Conservation (phyloP, 2,113 vertebrate genomes). For the Antigone vipio region DNA sequence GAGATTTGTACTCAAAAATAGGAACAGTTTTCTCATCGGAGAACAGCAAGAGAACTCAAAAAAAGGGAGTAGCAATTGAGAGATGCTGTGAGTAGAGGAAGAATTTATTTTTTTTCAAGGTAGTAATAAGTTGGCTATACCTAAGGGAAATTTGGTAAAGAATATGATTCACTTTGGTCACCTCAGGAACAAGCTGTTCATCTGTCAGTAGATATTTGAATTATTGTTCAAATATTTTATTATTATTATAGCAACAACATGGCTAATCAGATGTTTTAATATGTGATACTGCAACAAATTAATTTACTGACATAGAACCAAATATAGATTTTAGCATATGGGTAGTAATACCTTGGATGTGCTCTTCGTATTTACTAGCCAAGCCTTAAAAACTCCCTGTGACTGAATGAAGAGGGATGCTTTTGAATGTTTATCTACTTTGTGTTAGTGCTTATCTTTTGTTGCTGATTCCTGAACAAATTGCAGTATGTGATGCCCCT, state of each 20-base stretch:
- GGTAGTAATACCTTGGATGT: background rate
- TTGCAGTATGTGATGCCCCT: background rate
- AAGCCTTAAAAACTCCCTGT: background rate
- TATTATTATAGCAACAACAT: background rate
- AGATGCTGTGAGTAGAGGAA: background rate
- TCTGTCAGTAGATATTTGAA: constrained; percentile 23
- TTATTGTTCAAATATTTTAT: background rate
- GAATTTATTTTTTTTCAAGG: constrained; percentile 3
- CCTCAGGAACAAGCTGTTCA: constrained; percentile 42
- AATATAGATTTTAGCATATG: background rate
- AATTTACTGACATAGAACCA: background rate
- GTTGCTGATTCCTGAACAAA: background rate
- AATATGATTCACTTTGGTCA: constrained; percentile 20
- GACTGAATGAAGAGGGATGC: background rate
- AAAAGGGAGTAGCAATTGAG: background rate
- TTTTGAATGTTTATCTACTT: background rate
- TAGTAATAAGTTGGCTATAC: constrained; percentile 10
- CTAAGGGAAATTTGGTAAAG: constrained; percentile 1
- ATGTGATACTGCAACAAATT: background rate
- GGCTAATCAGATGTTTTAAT: background rate
- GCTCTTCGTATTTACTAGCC: background rate
- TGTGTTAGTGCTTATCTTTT: background rate
- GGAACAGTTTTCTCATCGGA: background rate
- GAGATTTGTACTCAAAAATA: constrained; percentile 3
- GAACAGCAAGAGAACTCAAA: background rate